These are phyloP conservation scores for Hyles vespertilio DNA, from an alignment of 1,140 invertebrate species.

Conservation along the genomic window DNA sequence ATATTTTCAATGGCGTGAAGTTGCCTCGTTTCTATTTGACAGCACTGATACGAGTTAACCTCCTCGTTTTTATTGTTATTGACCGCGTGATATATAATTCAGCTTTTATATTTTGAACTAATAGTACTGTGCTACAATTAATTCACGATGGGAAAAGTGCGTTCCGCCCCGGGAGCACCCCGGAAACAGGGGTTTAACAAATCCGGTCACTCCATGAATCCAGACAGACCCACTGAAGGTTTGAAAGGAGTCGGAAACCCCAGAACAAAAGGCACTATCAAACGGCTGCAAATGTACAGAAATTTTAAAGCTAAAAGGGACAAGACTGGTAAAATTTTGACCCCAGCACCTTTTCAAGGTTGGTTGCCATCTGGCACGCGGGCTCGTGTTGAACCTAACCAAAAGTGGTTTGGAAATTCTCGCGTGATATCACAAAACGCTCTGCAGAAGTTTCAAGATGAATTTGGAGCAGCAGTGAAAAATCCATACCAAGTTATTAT, in stretches of 20 bases:
- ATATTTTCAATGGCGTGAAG: constrained; percentile 10
- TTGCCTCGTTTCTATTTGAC: constrained; percentile 12
- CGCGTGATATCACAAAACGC: constrained; percentile 94
- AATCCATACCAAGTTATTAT: constrained; percentile 99
- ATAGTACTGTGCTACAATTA: background rate
- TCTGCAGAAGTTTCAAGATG: constrained; percentile 97
- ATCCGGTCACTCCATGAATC: constrained; percentile 92
- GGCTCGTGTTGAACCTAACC: constrained; percentile 96
- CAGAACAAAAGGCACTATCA: constrained; percentile 95
- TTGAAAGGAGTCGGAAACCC: constrained; percentile 91
- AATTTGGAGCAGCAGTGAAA: constrained; percentile 94
- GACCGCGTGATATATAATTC: constrained; percentile 23
- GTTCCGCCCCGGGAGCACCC: constrained; percentile 80
- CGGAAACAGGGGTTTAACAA: constrained; percentile 87
- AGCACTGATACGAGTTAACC: constrained; percentile 1
- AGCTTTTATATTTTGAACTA: constrained; percentile 9
- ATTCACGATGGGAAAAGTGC: constrained; percentile 82
- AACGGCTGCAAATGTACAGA: constrained; percentile 97
- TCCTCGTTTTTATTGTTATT: background rate
- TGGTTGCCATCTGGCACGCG: constrained; percentile 91
- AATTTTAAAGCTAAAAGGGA: constrained; percentile 97
- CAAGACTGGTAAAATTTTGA: constrained; percentile 93
- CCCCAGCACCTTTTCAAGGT: constrained; percentile 96
- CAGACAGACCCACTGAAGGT: constrained; percentile 84
- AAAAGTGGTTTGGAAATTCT: constrained; percentile 98